A percentile compares a stretch with the other conserved stretches of the same genome.
phyloP scores from a whole-genome alignment of 2,113 vertebrate genomes.

The Silurus glanis region DNA sequence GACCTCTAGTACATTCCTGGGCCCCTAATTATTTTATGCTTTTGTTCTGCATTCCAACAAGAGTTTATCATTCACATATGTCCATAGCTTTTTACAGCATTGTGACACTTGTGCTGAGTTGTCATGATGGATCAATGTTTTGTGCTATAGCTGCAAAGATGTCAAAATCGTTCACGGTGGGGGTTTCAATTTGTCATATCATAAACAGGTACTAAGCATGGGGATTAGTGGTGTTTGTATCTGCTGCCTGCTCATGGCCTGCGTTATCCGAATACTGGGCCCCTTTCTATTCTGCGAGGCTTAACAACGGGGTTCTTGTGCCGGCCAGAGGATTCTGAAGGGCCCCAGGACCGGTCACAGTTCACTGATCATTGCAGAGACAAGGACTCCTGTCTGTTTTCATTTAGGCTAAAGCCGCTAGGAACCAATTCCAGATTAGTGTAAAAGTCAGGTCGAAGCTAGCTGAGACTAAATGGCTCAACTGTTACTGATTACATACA shows the following conservation, averaged over 20 bases:
- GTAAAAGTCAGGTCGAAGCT: conserved; percentile 40
- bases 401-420: conserved; percentile 61
- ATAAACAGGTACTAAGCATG: conserved; percentile 92
- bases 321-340: conserved; percentile 64
- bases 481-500: conserved; percentile 35
- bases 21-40: conserved; percentile 85
- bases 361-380: conserved; percentile 75
- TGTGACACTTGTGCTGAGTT: conserved; percentile 23
- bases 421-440: conserved; percentile 48
- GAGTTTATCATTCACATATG: conserved; percentile 88
- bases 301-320: conserved; percentile 84
- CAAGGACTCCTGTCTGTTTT: conserved; percentile 71
- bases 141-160: conserved; percentile 46
- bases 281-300: conserved; percentile 72
- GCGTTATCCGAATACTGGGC: conserved; percentile 80
- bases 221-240: conserved; percentile 79
- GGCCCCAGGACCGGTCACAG: conserved; percentile 77
- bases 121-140: conserved; percentile 48
- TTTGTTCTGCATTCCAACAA: conserved; percentile 85
- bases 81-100: conserved; percentile 71
- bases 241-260: conserved; percentile 83
- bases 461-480: conserved; percentile 39
- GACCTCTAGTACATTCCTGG: conserved; percentile 48
- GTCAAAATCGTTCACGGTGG: conserved; percentile 53
- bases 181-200: conserved; percentile 94